Evolutionary conservation across 2,797 vertebrate genomes (phyloP).

Genomic region (Limosa lapponica): DNA sequence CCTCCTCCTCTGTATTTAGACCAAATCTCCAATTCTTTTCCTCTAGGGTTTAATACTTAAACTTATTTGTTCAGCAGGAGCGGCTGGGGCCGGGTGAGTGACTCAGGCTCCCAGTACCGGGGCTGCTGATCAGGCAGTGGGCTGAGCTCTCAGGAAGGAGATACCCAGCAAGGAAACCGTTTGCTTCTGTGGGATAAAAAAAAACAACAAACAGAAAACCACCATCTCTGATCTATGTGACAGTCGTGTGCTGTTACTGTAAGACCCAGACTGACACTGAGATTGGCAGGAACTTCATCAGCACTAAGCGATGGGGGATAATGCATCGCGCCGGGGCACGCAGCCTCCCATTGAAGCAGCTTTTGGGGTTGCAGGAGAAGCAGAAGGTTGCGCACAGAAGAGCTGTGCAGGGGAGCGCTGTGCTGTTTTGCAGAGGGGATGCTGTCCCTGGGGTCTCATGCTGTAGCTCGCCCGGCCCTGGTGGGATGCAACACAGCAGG

Average conservation of each 20-base stretch:
- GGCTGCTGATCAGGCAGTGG: not conserved
- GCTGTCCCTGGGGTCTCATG: not conserved
- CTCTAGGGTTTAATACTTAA: not conserved
- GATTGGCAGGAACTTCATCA: conserved; percentile 14
- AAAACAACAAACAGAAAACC: not conserved
- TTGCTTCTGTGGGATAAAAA: conserved; percentile 16
- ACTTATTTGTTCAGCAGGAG: not conserved
- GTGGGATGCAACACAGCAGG: not conserved
- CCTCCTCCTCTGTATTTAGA: not conserved
- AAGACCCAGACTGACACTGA: not conserved
- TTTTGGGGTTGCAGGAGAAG: not conserved
- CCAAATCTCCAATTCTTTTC: not conserved
- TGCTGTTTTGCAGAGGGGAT: rapidly evolving
- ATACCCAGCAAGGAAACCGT: conserved; percentile 10
- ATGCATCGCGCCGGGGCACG: rapidly evolving
- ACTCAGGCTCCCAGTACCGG: not conserved
- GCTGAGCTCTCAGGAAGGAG: not conserved
- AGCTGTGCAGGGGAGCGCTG: not conserved
- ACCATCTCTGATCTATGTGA: not conserved
- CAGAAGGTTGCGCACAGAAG: not conserved
- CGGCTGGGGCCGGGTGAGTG: rapidly evolving
- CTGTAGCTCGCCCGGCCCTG: rapidly evolving
- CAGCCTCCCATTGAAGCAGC: not conserved
- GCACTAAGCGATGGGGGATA: not conserved
- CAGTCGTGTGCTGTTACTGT: not conserved